phyloP scores from a whole-genome alignment of 2,113 vertebrate species.

The Eira barbara region DNA sequence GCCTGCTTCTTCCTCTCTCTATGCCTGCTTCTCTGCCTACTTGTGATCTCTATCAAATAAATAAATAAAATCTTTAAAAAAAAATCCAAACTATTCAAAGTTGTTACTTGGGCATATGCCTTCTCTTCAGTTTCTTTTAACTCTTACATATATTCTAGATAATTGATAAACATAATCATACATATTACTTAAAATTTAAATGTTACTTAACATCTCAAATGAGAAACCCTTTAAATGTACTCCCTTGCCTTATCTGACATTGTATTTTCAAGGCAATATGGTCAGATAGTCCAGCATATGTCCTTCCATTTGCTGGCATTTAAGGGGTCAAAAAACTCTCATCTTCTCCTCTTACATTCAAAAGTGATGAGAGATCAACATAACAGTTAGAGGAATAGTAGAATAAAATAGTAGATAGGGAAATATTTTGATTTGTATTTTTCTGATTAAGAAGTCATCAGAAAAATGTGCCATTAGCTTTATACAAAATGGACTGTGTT shows the following conservation, averaged over 20 bases:
- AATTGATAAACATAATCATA: neutral
- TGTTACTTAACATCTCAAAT: neutral
- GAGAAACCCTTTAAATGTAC: neutral
- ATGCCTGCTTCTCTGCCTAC: too few relatives aligned
- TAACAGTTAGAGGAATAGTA: neutral
- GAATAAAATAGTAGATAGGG: neutral
- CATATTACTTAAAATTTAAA: conserved; percentile 6
- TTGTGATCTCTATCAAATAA: too few relatives aligned
- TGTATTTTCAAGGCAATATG: neutral
- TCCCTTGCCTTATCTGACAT: neutral
- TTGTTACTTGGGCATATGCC: neutral
- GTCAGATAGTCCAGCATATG: neutral
- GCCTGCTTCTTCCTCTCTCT: too few relatives aligned
- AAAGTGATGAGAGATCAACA: neutral
- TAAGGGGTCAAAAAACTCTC: neutral
- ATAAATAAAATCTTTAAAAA: too few relatives aligned
- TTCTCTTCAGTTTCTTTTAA: neutral
- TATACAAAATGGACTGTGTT: neutral
- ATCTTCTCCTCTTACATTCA: neutral
- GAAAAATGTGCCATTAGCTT: neutral
- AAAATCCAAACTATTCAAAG: neutral
- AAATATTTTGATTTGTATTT: conserved; percentile 14
- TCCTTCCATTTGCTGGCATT: neutral
- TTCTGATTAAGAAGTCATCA: conserved; percentile 7
- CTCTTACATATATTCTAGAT: neutral